A percentile compares a stretch with the other conserved stretches of the same genome.
These are phyloP conservation scores for Anthoscopus minutus DNA, from an alignment of 2,113 vertebrate genomes.

Conservation along the genomic window DNA sequence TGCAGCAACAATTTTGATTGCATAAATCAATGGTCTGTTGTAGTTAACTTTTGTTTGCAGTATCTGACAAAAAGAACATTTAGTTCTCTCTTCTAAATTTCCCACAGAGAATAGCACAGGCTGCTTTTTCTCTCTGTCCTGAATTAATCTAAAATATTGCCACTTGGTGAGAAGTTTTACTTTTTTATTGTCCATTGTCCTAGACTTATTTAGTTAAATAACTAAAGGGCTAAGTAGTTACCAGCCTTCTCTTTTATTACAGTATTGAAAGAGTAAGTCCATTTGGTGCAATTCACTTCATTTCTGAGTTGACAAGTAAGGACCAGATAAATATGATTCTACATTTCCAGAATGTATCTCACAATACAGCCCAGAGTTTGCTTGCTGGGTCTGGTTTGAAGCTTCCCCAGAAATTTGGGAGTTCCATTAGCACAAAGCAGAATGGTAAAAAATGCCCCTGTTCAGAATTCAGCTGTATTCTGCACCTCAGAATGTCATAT, in stretches of 20 bases:
- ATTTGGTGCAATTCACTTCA: not conserved
- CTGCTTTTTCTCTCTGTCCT: not conserved
- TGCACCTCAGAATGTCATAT: not conserved
- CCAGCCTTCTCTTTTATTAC: not conserved
- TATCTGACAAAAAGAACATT: constrained; percentile 20
- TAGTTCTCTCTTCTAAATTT: constrained; percentile 16
- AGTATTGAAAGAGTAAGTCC: not conserved
- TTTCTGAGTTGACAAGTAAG: not conserved
- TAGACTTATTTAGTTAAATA: not conserved
- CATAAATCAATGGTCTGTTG: constrained; percentile 39
- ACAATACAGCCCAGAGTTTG: not conserved
- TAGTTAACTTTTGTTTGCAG: constrained; percentile 4
- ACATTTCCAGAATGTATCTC: not conserved
- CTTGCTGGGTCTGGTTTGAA: not conserved
- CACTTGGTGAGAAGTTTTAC: not conserved
- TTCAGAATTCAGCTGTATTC: not conserved
- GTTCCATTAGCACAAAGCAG: not conserved
- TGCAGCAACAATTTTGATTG: not conserved
- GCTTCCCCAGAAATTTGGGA: not conserved
- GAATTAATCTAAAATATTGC: not conserved
- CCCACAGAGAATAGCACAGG: not conserved
- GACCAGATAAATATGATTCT: not conserved
- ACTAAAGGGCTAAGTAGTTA: not conserved
- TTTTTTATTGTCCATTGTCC: not conserved
- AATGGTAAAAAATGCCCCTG: not conserved